phyloP scores from a whole-genome alignment of 2,113 vertebrate genomes.

The Myotis davidii region DNA sequence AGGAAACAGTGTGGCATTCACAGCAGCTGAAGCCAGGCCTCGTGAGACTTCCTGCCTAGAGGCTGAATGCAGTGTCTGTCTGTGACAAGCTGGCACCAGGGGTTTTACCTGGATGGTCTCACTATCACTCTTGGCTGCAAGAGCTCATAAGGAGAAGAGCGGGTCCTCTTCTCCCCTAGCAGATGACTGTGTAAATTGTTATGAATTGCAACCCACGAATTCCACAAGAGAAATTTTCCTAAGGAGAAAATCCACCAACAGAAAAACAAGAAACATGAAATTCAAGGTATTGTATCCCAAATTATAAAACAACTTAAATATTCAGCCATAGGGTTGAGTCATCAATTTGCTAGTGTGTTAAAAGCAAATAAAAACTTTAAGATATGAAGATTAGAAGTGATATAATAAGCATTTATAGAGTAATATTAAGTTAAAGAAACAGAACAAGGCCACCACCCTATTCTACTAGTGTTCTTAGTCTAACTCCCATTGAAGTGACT shows the following conservation, averaged over 20 bases:
- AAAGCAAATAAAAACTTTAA: background rate
- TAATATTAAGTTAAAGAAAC: conserved; percentile 8
- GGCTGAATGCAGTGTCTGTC: background rate
- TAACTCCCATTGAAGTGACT: background rate
- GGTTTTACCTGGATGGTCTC: background rate
- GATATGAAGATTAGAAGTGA: background rate
- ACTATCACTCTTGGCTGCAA: background rate
- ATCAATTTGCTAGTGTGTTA: background rate
- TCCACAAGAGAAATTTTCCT: background rate
- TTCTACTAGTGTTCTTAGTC: background rate
- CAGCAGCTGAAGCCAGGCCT: background rate
- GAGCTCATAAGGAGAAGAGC: background rate
- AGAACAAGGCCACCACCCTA: background rate
- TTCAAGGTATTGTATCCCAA: background rate
- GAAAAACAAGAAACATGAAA: background rate
- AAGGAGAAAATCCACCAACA: background rate
- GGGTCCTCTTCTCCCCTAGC: background rate
- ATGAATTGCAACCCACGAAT: background rate
- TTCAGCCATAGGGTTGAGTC: background rate
- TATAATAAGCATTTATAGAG: background rate
- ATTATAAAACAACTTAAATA: background rate
- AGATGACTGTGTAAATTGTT: background rate
- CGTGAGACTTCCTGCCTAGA: background rate
- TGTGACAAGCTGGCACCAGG: background rate
- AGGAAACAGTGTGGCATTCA: background rate